Base-by-base conservation (phyloP, 2,888 invertebrate genomes). In the Lycaena phlaeas region DNA sequence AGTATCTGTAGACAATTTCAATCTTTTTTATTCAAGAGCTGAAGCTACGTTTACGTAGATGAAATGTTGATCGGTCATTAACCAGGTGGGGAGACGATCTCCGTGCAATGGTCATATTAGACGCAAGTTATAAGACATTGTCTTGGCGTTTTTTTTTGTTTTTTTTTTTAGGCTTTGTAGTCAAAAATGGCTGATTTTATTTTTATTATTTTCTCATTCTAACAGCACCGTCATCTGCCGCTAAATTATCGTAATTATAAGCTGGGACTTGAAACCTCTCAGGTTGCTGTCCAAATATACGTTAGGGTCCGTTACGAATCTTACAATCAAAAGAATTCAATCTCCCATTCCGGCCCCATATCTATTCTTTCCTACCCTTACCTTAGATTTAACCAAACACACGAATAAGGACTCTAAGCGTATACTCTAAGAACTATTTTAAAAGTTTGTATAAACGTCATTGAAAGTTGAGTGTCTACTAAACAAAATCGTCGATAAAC, bases 211-310 rank as follows among this genome's bases (percentile, higher is more conserved):
- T 2, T 22, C 5, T 11, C 11, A 15, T 12, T 34, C 18, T 18
- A 22, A 11, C 31, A 11, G 11, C 2, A 22, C 45, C 68, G 74
- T 77, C 75, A 76, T 81, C 78, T 78, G 70, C 71, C 59, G 48
- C 47, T 57, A 78, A 81, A 81, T 84, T 79, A 84, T 77, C 68
- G 82, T 79, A 82, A 82, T 84, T 84, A 81, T 70, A 76, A 79
- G 70, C 70, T 66, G 69, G 70, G 71, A 66, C 82, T 84, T 68
- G 62, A 82, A 59, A 68, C 65, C 78, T 79, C 81, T 79, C 78
- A 62, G 75, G 61, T 79, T 78, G 74, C 74, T 81, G 79, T 81
- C 82, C 81, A 81, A 82, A 81, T 81, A 79, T 75, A 77, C 84
- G 82, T 82, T 84, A 58, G 81, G 81, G 84, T 73, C 75, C 78